Conservation (phyloP, 1,140 invertebrate species). For the Drosophila funebris region DNA sequence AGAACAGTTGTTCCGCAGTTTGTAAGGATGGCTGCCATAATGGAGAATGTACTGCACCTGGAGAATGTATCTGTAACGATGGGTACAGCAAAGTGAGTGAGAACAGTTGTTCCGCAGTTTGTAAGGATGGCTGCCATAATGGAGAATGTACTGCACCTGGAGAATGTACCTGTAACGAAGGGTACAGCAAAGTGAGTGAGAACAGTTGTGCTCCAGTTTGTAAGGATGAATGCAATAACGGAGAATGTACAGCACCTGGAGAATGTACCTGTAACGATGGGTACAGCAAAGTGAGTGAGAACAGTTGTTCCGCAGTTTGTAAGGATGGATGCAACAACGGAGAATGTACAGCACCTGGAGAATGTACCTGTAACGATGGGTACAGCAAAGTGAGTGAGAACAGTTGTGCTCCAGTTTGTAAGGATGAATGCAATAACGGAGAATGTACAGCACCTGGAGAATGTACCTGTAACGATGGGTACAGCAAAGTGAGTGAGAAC, state of each 20-base stretch:
- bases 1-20: conserved; percentile 2
- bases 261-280: conserved; percentile 5
- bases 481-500: not conserved
- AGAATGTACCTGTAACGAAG: conserved; percentile 2
- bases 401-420: conserved; percentile 4
- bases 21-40: conserved; percentile 10
- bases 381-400: not conserved
- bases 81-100: not conserved
- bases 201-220: conserved; percentile 7
- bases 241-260: not conserved
- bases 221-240: not conserved
- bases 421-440: conserved; percentile 4
- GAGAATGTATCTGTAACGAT: not conserved
- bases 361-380: conserved; percentile 8
- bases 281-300: conserved; percentile 2
- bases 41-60: conserved; percentile 1
- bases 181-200: not conserved
- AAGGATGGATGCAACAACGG: conserved; percentile 4
- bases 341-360: not conserved
- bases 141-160: conserved; percentile 4
- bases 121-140: conserved; percentile 4
- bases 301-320: conserved; percentile 7
- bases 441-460: not conserved
- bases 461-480: conserved; percentile 16
- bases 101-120: conserved; percentile 7